Conservation (phyloP, 1,140 invertebrate genomes). For the Leptinotarsa texana region DNA sequence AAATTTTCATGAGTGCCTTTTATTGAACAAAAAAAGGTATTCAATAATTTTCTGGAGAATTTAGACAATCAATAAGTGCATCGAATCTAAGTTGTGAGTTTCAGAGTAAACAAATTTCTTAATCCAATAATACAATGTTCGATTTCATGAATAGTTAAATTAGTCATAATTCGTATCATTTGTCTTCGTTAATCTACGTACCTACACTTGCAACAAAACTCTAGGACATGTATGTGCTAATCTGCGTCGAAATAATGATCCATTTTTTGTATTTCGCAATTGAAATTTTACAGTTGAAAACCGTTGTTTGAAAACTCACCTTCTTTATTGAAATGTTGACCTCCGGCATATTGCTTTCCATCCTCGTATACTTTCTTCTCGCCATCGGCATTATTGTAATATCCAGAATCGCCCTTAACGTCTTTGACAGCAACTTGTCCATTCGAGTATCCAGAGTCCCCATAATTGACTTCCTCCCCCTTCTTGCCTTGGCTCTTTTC, state of each 20-base stretch:
- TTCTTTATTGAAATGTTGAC: conserved; percentile 60
- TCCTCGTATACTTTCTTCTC: conserved; percentile 62
- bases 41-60: too few species aligned
- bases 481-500: conserved; percentile 60
- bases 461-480: conserved; percentile 59
- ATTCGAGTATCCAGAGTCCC: conserved; percentile 60
- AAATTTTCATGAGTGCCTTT: too few species aligned
- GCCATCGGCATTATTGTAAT: conserved; percentile 61
- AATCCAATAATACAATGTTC: too few species aligned
- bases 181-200: too few species aligned
- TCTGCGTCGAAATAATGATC: not conserved
- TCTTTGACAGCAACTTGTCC: conserved; percentile 58
- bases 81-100: too few species aligned
- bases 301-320: conserved; percentile 50
- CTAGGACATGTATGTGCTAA: not conserved
- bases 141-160: too few species aligned
- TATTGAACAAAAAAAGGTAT: too few species aligned
- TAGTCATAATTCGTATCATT: too few species aligned
- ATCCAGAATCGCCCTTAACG: conserved; percentile 61
- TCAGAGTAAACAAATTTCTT: too few species aligned
- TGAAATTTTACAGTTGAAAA: not conserved
- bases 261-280: not conserved
- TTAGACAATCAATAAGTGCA: too few species aligned
- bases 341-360: conserved; percentile 62
- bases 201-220: too few species aligned